Evolutionary conservation across 2,797 vertebrate species (phyloP).

Genomic region (Pangasius djambal): DNA sequence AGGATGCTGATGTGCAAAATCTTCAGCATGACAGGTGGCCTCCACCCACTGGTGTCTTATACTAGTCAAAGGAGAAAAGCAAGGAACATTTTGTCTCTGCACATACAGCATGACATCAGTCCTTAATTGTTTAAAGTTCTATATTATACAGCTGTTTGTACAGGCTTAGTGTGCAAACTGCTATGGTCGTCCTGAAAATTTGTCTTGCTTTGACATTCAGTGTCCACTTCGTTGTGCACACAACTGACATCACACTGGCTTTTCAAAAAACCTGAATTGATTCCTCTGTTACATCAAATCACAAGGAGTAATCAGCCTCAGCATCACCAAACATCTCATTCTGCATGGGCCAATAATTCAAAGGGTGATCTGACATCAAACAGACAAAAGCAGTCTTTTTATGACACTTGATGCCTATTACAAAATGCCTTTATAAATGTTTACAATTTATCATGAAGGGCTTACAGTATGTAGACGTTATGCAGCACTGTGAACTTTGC

Average conservation of each 20-base stretch:
- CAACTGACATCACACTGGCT: background rate
- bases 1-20: conserved; percentile 2
- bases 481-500: background rate
- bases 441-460: background rate
- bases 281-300: background rate
- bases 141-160: conserved; percentile 59
- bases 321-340: background rate
- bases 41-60: conserved; percentile 16
- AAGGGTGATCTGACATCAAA: background rate
- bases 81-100: background rate
- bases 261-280: background rate
- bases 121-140: conserved; percentile 12
- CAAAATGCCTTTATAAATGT: background rate
- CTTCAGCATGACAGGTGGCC: conserved; percentile 7
- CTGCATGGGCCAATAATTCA: background rate
- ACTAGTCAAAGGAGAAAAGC: background rate
- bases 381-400: background rate
- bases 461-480: background rate
- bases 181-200: conserved; percentile 45
- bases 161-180: conserved; percentile 58
- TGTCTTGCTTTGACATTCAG: background rate
- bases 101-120: background rate
- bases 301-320: background rate
- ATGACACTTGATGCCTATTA: background rate
- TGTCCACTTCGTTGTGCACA: background rate